phyloP scores from a whole-genome alignment of 2,888 invertebrate genomes.

The Scaptomyza cyrtandrae region DNA sequence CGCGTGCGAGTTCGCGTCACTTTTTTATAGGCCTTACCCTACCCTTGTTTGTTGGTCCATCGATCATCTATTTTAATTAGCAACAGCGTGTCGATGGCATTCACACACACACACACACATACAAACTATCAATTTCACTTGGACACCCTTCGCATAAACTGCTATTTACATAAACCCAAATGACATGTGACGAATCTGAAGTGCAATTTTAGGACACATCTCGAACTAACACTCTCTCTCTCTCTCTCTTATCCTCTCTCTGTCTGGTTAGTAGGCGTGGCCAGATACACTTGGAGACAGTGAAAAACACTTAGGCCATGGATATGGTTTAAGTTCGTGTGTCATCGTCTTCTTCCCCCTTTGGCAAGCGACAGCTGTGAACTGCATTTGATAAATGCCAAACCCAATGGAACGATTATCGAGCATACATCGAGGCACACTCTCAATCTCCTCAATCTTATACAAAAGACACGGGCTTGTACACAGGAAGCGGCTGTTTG shows the following conservation, averaged over 20 bases:
- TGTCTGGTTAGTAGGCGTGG: constrained; percentile 52
- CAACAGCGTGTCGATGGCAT: constrained; percentile 79
- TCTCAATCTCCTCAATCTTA: constrained; percentile 5
- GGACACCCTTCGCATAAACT: constrained; percentile 56
- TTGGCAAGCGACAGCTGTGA: constrained; percentile 59
- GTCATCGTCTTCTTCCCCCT: constrained; percentile 39
- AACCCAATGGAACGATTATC: constrained; percentile 28
- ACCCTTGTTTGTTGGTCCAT: constrained; percentile 40
- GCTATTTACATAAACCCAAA: constrained; percentile 70
- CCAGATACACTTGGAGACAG: constrained; percentile 44
- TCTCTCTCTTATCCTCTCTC: not conserved
- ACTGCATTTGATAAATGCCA: constrained; percentile 75
- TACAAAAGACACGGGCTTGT: constrained; percentile 17
- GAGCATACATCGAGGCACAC: constrained; percentile 29
- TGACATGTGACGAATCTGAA: constrained; percentile 77
- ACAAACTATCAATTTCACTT: constrained; percentile 77
- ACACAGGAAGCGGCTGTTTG: constrained; percentile 51
- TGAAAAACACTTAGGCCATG: constrained; percentile 44
- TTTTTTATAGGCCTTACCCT: constrained; percentile 38
- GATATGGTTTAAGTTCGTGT: constrained; percentile 57
- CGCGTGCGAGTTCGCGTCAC: constrained; percentile 15
- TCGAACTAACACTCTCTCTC: not conserved
- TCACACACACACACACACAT: constrained; percentile 53
- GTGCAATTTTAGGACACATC: constrained; percentile 50
- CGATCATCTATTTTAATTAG: constrained; percentile 80